Evolutionary conservation across 2,113 vertebrate species (phyloP).

Genomic region (Baryphthengus martii): DNA sequence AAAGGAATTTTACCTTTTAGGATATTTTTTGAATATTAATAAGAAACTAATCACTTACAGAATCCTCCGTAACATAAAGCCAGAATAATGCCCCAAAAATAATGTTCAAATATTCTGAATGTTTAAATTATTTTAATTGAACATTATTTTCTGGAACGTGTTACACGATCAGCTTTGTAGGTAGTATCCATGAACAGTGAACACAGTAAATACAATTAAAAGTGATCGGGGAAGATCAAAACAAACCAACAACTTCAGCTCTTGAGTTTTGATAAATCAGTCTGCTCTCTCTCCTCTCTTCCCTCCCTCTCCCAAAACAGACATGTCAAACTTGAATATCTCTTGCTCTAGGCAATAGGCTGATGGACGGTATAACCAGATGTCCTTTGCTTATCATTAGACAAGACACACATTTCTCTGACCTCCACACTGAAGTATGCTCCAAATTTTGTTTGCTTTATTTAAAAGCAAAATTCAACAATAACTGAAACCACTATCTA

Average conservation of each 20-base stretch:
- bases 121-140: not conserved
- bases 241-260: not conserved
- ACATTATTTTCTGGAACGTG: not conserved
- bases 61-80: not conserved
- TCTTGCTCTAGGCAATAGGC: conserved; percentile 15
- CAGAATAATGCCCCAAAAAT: not conserved
- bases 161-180: not conserved
- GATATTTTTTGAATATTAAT: not conserved
- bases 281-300: not conserved
- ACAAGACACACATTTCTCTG: not conserved
- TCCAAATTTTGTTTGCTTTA: not conserved
- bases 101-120: not conserved
- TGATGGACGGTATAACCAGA: conserved; percentile 36
- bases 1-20: not conserved
- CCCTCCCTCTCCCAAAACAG: not conserved
- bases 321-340: conserved; percentile 41
- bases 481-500: not conserved
- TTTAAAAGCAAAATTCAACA: not conserved
- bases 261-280: not conserved
- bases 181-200: not conserved
- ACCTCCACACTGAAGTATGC: not conserved
- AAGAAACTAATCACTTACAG: not conserved
- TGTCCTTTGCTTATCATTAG: conserved; percentile 52
- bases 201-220: not conserved
- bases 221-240: not conserved